phyloP scores from a whole-genome alignment of 2,888 invertebrate genomes.

The Listrodromus nycthemerus region DNA sequence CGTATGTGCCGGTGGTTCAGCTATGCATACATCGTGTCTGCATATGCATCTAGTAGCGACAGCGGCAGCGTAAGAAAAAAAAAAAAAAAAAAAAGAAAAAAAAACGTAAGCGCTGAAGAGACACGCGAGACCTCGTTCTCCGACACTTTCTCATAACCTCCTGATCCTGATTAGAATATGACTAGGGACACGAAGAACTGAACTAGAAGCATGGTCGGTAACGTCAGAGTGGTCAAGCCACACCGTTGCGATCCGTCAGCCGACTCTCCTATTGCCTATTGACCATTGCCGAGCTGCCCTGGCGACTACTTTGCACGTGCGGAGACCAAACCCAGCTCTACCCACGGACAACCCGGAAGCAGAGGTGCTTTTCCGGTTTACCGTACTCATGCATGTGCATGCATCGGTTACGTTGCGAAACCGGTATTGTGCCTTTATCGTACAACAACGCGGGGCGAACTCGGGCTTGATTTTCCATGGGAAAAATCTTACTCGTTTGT shows the following conservation, averaged over 20 bases:
- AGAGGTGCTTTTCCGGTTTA: slow-evolving; percentile 71
- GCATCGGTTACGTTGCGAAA: slow-evolving; percentile 39
- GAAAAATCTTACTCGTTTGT: slow-evolving; percentile 72
- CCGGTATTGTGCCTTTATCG: slow-evolving; percentile 33
- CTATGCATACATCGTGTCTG: slow-evolving; percentile 2
- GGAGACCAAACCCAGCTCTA: slow-evolving; percentile 39
- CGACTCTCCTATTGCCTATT: slow-evolving; percentile 12
- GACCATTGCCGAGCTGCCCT: slow-evolving; percentile 17
- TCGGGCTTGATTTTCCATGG: slow-evolving; percentile 79
- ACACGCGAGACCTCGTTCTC: slow-evolving; percentile 77
- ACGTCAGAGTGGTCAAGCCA: slow-evolving; percentile 64
- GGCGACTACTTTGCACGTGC: slow-evolving; percentile 62
- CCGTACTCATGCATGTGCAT: slow-evolving; percentile 9
- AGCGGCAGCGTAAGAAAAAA: slow-evolving; percentile 33
- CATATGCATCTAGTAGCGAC: slow-evolving; percentile 46
- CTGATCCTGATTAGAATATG: slow-evolving; percentile 84
- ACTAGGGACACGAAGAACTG: slow-evolving; percentile 65
- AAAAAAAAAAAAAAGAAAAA: slow-evolving; percentile 42
- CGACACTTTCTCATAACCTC: slow-evolving; percentile 83
- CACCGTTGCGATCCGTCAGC: slow-evolving; percentile 51
- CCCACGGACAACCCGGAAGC: slow-evolving; percentile 70
- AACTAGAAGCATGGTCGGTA: slow-evolving; percentile 55
- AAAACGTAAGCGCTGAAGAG: slow-evolving; percentile 69
- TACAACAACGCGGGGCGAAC: slow-evolving; percentile 26
- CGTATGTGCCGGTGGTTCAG: not conserved